Base-by-base conservation (phyloP, 2,888 invertebrate species). In the Tetranychus truncatus region DNA sequence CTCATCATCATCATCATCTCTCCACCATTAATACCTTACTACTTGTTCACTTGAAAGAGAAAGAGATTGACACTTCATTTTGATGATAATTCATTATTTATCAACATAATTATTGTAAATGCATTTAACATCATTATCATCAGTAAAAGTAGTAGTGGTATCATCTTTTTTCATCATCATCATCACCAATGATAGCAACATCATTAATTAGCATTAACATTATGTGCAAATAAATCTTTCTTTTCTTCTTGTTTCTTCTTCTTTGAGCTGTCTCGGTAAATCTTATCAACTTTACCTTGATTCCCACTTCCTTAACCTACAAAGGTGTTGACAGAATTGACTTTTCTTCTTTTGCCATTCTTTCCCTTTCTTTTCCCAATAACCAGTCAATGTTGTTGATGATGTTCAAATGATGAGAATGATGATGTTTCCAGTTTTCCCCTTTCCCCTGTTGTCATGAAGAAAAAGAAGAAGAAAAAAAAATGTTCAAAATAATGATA, bases 31-130 rank as follows among this genome's bases (percentile, higher is more conserved):
- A 15, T 15, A 55, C 55, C 55, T 15, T 55, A 55, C 9, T 55
- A 9, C 11, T 55, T 55, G 3, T 55, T 55, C 9, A 15, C 55
- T 55, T 55, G 15, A 55, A 15, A 55, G 11, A 55, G 11, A 55
- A 55, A 55, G 55, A 55, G 55, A 55, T 55, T 55, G 55, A 55
- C 55, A 55, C 55, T 55, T 55, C 55, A 55, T 55, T 55, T 15
- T 55, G 55, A 55, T 55, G 7, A 55, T 55, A 55, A 55, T 55
- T 55, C 15, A 55, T 55, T 55, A 55, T 55, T 55, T 55, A 55
- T 55, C 55, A 55, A 55, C 55, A 55, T 55, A 55, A 55, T 55
- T 55, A 55, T 55, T 55, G 55, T 55, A 55, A 55, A 55, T 55
- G 55, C 55, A 55, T 55, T 55, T 55, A 55, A 55, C 55, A 55